Base-by-base conservation (phyloP, 2,888 invertebrate species). In the Phania funesta region DNA sequence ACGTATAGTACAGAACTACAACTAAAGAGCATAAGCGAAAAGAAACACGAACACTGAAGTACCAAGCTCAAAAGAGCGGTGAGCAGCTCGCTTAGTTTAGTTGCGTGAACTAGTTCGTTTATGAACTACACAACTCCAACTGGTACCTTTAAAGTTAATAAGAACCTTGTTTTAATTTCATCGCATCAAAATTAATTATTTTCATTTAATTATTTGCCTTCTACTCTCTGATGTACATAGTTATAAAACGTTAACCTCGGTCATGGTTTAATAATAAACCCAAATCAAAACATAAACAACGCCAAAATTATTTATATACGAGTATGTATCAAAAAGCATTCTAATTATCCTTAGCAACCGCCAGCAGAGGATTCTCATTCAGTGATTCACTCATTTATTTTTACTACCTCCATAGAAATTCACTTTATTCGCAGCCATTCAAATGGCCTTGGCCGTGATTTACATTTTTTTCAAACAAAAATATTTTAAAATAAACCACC, bases 371-470 rank as follows among this genome's bases (percentile, higher is more conserved):
- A 60, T 67, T 60, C 46, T 68, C 65, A 52, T 73, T 71, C 41
- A 67, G 52, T 56, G 20, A 50, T 41, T 50, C 32, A 38, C 8
- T 38, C 8, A 16, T 38, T 38, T 38, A 32, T 41, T 46, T 20
- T 13, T 22, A 32, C 35, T 29, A 24, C 50, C 50, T 29, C 32
- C 52, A 41, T 41, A 29, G 46, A 67, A 58, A 58, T 76, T 44
- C 32, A 60, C 54, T 64, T 74, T 56, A 22, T 50, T 44, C 50
- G 26, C 56, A 68, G 67, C 68, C 58, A 74, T 65, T 56, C 16
- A 46, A 44, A 71, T 75, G 82, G 82, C 82, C 82, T 82, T 82
- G 82, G 82, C 82, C 82, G 82, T 82, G 82, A 82, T 78, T 78
- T 82, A 78, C 48, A 74, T 77, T 67, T 77, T 56, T 62, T 24